These are phyloP conservation scores for Pterocles burchelli DNA, from an alignment of 2,113 vertebrate genomes.

Conservation along the genomic window DNA sequence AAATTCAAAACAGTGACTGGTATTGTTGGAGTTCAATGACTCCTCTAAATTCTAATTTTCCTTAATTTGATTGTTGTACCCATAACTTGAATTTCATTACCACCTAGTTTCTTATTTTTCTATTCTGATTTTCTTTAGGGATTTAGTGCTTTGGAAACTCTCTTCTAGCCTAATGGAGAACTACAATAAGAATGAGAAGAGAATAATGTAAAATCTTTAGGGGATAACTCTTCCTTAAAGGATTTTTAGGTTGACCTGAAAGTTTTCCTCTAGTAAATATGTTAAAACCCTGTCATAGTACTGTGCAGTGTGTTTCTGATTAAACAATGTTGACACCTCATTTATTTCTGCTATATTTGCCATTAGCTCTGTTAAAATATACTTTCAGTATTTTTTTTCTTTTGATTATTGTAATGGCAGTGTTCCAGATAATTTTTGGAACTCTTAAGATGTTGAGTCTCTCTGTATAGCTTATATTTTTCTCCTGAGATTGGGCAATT, in stretches of 20 bases:
- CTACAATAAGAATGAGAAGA: background rate
- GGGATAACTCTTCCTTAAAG: background rate
- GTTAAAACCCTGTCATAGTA: background rate
- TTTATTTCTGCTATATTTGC: constrained; percentile 4
- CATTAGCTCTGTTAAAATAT: background rate
- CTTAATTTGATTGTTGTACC: background rate
- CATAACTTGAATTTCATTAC: background rate
- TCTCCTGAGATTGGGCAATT: background rate
- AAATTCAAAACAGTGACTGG: background rate
- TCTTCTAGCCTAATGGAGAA: background rate
- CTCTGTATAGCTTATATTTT: background rate
- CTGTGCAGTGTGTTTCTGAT: background rate
- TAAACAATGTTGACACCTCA: background rate
- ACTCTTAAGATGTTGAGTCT: background rate
- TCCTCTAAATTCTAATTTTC: background rate
- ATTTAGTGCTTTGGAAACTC: background rate
- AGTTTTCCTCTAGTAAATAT: background rate
- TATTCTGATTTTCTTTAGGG: background rate
- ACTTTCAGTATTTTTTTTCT: background rate
- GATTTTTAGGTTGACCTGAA: background rate
- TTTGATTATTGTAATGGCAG: background rate
- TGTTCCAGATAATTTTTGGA: background rate
- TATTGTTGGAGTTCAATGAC: background rate
- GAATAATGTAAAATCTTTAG: background rate
- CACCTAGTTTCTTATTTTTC: background rate